A percentile compares a stretch with the other conserved stretches of the same genome.
These are phyloP conservation scores for Papio anubis DNA, from an alignment of 2,113 vertebrate genomes.

Conservation along the genomic window DNA sequence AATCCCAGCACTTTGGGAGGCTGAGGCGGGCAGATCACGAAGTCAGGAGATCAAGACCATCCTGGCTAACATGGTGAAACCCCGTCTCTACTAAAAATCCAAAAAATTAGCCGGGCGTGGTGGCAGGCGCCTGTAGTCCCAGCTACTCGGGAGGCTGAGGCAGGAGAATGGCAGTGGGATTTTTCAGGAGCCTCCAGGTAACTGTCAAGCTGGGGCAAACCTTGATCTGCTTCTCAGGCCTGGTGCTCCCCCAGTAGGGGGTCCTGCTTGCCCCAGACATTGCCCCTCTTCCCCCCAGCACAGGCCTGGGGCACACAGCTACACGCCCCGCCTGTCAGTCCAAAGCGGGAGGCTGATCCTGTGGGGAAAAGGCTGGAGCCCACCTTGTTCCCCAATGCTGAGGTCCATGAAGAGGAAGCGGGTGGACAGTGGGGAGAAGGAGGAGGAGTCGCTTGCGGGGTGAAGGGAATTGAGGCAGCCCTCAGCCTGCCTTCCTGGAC, in stretches of 20 bases:
- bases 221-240: not conserved
- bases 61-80: too few relatives aligned
- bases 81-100: too few relatives aligned
- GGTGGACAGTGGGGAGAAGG: not conserved
- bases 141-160: too few relatives aligned
- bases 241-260: not conserved
- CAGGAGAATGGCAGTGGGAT: not conserved
- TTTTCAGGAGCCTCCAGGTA: not conserved
- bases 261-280: not conserved
- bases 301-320: fast-evolving
- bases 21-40: too few relatives aligned
- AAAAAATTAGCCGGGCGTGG: too few relatives aligned
- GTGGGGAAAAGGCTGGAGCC: not conserved
- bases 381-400: not conserved
- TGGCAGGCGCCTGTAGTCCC: too few relatives aligned
- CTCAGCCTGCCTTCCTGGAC: not conserved
- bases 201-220: not conserved
- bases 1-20: too few relatives aligned
- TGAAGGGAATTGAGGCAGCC: slow-evolving; percentile 48
- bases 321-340: not conserved
- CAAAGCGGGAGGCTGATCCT: not conserved
- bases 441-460: too few relatives aligned
- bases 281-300: fast-evolving
- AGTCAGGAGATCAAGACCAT: too few relatives aligned
- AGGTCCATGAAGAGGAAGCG: not conserved